Base-by-base conservation (phyloP, 2,797 vertebrate species). In the Gallinago solitaria region DNA sequence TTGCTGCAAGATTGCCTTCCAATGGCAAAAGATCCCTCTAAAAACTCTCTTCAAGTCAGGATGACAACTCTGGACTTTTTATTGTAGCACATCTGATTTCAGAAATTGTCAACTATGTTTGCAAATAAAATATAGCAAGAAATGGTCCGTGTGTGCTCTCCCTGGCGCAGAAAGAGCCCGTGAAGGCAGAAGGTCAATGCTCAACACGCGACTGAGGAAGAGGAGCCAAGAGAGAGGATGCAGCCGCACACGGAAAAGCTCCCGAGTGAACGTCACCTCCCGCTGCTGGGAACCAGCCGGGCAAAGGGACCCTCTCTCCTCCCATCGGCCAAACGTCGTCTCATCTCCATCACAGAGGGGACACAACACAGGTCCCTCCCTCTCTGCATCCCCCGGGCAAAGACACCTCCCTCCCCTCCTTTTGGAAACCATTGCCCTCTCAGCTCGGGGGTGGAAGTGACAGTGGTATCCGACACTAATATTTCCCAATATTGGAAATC, bases 41-140 rank as follows among this genome's bases (percentile, higher is more conserved):
- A 50, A 81, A 96, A 93, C 53, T 59, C n/a, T 87, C 83, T 61
- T 80, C 79, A 57, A 59, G 65, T 41, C 20, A 53, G 59, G 56
- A 47, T 8, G 18, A 18, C 13, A 16, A 70, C 79, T 64, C 65
- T 28, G 61, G 74, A 69, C 81, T 51, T 87, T 79, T 57, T 53
- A 53, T 60, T 76, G 53, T 24, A 35, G 63, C 47, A 67, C 59
- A 65, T 54, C 45, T 50, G 21, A 89, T 61, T 87, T 69, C 67
- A 33, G 68, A 89, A 69, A 92, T 68, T 11, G 74, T 23, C 64
- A 57, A 11, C 63, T 53, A 24, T 1, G 1, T 5, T 33, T 28
- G 57, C 27, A 87, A 74, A 67, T 13, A 23, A 53, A 83, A 73
- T 10, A 71, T 1, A 89, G 59, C 15, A 19, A 60, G 83, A 77